Evolutionary conservation across 2,113 vertebrate genomes (phyloP), one percentile per base, ranked within the genome.

Genomic region (Athene cunicularia): DNA sequence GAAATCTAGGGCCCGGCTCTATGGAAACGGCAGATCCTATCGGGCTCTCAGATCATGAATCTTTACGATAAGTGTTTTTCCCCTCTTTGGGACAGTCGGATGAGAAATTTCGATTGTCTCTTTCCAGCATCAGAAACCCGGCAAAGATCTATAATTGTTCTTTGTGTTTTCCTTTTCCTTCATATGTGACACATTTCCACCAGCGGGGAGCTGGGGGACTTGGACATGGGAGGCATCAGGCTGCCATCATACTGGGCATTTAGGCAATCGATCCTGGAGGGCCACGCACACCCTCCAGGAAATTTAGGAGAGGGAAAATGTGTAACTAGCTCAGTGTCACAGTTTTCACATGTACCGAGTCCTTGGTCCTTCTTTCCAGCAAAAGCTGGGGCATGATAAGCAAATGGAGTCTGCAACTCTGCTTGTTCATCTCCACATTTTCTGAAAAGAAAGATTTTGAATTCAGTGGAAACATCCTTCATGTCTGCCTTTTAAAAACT

Each of bases 21-120:
- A 98, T 98, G 99, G 99, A 99, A 99, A 99, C 98, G 86, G 98
- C 98, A 98, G 98, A 97, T 98, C 98, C 98, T 99, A 99, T 99
- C 98, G 23, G 98, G 97, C 94, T 97, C 97, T 98, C 98, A 98
- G 98, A 99, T 99, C 98, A 97, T 98, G 98, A 98, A 98, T 98
- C 98, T 98, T 98, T 98, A 96, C 98, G 97, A 97, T 97, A 98
- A 99, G 98, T 98, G 98, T 86, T 98, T 97, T 95, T 97, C 82
- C 97, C 98, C 97, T 91, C 88, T 94, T 94, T 17, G 12, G 91
- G 59, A 91, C 80, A 85, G 90, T 88, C 63, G 66, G 97, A 98
- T 90, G 88, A 97, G 95, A 97, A 97, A 98, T 96, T 98, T 97
- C 26, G 30, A 97, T 94, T 41, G 6, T 77, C 35, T 76, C 71